Base-by-base conservation (phyloP, 2,113 vertebrate species). In the Oxyura jamaicensis region DNA sequence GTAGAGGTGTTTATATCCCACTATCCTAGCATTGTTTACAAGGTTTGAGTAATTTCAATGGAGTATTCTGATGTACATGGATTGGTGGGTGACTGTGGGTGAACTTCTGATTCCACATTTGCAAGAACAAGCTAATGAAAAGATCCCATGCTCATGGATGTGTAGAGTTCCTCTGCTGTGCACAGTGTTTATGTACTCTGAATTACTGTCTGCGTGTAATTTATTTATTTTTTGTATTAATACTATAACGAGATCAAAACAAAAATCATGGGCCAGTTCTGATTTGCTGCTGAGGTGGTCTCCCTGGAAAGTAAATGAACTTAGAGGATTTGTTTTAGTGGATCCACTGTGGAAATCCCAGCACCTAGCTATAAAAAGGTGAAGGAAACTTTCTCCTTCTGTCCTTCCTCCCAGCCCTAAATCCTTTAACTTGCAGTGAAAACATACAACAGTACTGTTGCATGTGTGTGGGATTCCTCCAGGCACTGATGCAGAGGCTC, bases 221-320 rank as follows among this genome's bases (percentile, higher is more conserved):
- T 91, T 91, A 91, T 80, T 91, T 91, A 89, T 83, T 85, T 48
- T 59, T 14, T 55, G 6, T 56, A 79, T 93, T 80, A 95, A 93
- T 85, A 91, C 91, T 90, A 80, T 67, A 46, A 50, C 78, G 31
- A 78, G n/a, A 12, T 52, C 20, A 76, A 53, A 79, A 50, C 2
- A 60, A 36, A 46, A 60, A 65, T 46, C 68, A 31, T 69, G 53
- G 20, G 60, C 18, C 15, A n/a, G 19, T 90, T 94, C 35, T 90
- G 53, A 60, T 94, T 90, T 90, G 67, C 39, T 76, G 10, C 75
- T 36, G 63, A 83, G 59, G n/a, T 13, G 53, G 29, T 62, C 35
- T 52, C 21, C 76, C 44, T 83, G 72, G 59, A 59, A 42, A 85
- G 39, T 73, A 89, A 88, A 66, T 79, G 42, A 91, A 48, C 11